phyloP scores from a whole-genome alignment of 64 coral and sea anemone genomes.

The Montipora sp. region DNA sequence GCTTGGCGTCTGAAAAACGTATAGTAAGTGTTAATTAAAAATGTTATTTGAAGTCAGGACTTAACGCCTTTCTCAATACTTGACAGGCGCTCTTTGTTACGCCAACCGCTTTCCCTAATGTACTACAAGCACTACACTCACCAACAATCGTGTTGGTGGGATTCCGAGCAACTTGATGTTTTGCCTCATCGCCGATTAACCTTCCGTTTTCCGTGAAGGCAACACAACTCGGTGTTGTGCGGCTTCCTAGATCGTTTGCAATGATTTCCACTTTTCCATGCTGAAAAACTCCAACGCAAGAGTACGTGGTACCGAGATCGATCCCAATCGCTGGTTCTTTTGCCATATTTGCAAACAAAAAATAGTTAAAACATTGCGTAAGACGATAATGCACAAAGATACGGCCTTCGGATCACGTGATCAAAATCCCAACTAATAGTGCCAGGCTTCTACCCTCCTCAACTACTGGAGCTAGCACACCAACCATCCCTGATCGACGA shows the following conservation, averaged over 20 bases:
- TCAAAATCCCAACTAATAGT: too few relatives aligned
- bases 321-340: slow-evolving; percentile 77
- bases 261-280: slow-evolving; percentile 89
- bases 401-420: too few relatives aligned
- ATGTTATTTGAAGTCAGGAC: neutral
- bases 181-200: slow-evolving; percentile 50
- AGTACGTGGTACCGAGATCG: slow-evolving; percentile 87
- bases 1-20: slow-evolving; percentile 28
- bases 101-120: neutral
- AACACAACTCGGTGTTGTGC: slow-evolving; percentile 86
- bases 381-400: too few relatives aligned
- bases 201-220: slow-evolving; percentile 84
- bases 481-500: too few relatives aligned
- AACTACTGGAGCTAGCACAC: too few relatives aligned
- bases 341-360: too few relatives aligned
- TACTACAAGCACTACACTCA: neutral
- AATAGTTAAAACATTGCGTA: too few relatives aligned
- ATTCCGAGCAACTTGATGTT: slow-evolving; percentile 51
- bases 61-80: too few relatives aligned
- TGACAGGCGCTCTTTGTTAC: too few relatives aligned
- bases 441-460: too few relatives aligned
- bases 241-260: slow-evolving; percentile 85
- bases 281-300: slow-evolving; percentile 87
- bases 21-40: neutral
- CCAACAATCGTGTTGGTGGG: slow-evolving; percentile 42